Percentiles rank a stretch among this genome's conserved stretches.
phyloP scores from a whole-genome alignment of 2,888 invertebrate species.

The Ethmia dodecea region DNA sequence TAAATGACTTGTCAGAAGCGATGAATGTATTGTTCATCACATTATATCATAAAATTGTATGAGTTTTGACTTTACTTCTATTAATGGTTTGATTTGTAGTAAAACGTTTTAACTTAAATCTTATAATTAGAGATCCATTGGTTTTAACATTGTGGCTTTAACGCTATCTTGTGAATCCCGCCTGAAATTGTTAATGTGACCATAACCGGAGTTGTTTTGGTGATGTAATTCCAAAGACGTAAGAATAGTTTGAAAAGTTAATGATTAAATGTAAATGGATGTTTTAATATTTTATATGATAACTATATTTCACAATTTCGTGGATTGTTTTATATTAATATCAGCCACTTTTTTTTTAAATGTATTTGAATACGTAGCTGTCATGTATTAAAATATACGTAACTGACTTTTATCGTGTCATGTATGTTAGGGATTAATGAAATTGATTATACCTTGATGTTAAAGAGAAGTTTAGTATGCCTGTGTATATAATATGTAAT shows the following conservation, averaged over 20 bases:
- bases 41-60: neutral
- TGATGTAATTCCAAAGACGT: slow-evolving; percentile 77
- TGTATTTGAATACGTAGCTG: slow-evolving; percentile 13
- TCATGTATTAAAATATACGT: slow-evolving; percentile 29
- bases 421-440: slow-evolving; percentile 28
- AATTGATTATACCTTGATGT: slow-evolving; percentile 28
- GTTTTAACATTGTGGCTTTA: slow-evolving; percentile 25
- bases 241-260: slow-evolving; percentile 66
- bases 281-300: slow-evolving; percentile 22
- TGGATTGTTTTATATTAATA: slow-evolving; percentile 16
- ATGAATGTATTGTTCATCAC: neutral
- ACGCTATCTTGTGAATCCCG: slow-evolving; percentile 56
- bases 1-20: too few relatives aligned
- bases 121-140: slow-evolving; percentile 4
- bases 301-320: slow-evolving; percentile 7
- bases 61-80: neutral
- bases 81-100: slow-evolving; percentile 15
- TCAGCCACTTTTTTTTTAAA: slow-evolving; percentile 14
- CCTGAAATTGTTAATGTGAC: slow-evolving; percentile 69
- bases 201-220: slow-evolving; percentile 74
- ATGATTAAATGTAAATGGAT: slow-evolving; percentile 46
- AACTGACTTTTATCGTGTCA: slow-evolving; percentile 43
- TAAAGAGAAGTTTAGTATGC: slow-evolving; percentile 24
- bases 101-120: neutral
- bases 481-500: slow-evolving; percentile 64